Percentiles rank a stretch among this genome's conserved stretches.
phyloP scores from a whole-genome alignment of 2,888 invertebrate genomes.

The Microplitis deprimator region DNA sequence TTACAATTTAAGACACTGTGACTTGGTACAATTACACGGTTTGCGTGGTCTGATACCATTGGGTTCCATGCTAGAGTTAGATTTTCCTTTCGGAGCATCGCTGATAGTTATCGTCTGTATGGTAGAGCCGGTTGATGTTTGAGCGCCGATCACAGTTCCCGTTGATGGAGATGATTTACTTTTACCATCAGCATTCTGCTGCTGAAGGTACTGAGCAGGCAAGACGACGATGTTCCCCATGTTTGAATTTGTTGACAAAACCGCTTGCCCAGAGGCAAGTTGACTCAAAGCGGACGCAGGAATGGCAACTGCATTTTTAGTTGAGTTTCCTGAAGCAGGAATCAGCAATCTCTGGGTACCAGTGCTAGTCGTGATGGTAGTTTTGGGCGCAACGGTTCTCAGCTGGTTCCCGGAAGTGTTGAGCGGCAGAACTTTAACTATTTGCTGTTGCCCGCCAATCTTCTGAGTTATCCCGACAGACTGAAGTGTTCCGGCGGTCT shows the following conservation, averaged over 20 bases:
- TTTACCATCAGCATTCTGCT: conserved; percentile 64
- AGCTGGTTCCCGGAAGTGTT: conserved; percentile 63
- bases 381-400: conserved; percentile 70
- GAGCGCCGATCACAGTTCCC: conserved; percentile 59
- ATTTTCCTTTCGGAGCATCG: conserved; percentile 48
- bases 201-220: conserved; percentile 75
- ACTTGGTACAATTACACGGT: conserved; percentile 99
- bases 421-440: conserved; percentile 68
- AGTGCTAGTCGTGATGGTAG: conserved; percentile 59
- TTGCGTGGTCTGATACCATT: conserved; percentile 83
- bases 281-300: conserved; percentile 71
- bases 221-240: conserved; percentile 75
- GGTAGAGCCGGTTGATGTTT: conserved; percentile 58
- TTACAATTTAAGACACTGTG: conserved; percentile 96
- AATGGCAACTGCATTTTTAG: conserved; percentile 66
- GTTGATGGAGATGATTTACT: conserved; percentile 61
- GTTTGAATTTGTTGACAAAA: conserved; percentile 65
- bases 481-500: conserved; percentile 62
- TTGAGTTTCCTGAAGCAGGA: conserved; percentile 66
- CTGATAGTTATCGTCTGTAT: conserved; percentile 56
- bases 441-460: conserved; percentile 64
- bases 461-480: conserved; percentile 67
- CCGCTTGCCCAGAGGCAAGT: conserved; percentile 68
- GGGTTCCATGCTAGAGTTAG: conserved; percentile 64
- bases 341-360: conserved; percentile 69